These are phyloP conservation scores for Polypterus senegalus DNA, from an alignment of 2,113 vertebrate genomes.

Conservation along the genomic window DNA sequence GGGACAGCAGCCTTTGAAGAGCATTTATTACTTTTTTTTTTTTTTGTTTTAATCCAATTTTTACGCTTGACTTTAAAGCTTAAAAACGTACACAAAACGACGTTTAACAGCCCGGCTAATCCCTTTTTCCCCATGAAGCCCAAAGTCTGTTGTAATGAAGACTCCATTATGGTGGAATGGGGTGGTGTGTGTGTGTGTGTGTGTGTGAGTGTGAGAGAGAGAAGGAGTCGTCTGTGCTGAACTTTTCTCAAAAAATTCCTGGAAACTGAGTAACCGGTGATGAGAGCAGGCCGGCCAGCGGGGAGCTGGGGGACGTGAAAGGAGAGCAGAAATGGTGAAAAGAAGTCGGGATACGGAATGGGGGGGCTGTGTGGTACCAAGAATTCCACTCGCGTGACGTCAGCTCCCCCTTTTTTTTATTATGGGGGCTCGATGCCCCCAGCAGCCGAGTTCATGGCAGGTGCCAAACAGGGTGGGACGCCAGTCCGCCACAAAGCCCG, in stretches of 20 bases:
- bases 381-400: too few relatives aligned
- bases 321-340: too few relatives aligned
- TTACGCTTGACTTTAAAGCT: constrained; percentile 63
- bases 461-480: too few relatives aligned
- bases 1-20: constrained; percentile 30
- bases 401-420: too few relatives aligned
- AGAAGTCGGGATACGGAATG: too few relatives aligned
- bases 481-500: too few relatives aligned
- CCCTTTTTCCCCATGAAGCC: constrained; percentile 53
- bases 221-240: background rate
- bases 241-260: background rate
- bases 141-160: constrained; percentile 45
- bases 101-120: constrained; percentile 55
- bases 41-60: constrained; percentile 54
- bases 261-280: too few relatives aligned
- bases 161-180: constrained; percentile 4
- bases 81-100: constrained; percentile 57
- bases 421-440: too few relatives aligned
- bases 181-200: background rate
- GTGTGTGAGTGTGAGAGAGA: background rate
- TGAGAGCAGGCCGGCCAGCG: too few relatives aligned
- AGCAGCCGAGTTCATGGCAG: too few relatives aligned
- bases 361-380: too few relatives aligned
- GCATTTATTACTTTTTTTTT: constrained; percentile 49
- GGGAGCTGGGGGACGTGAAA: too few relatives aligned